phyloP scores from a whole-genome alignment of 2,797 vertebrate genomes.

The Rhinogobio ventralis region DNA sequence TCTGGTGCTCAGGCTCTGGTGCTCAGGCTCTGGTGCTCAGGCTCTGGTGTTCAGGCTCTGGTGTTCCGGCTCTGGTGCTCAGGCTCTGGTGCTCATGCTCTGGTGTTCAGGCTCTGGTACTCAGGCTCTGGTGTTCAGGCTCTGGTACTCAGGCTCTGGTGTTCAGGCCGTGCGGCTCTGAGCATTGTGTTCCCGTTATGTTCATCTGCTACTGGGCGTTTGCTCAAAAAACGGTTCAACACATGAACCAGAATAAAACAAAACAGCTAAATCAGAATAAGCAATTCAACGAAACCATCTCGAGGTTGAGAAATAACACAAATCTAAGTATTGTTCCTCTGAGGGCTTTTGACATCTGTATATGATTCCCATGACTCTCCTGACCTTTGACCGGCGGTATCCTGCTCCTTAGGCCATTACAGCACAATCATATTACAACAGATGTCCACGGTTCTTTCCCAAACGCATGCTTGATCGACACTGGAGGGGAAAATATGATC shows the following conservation, averaged over 20 bases:
- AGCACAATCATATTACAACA: constrained; percentile 12
- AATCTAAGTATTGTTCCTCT: neutral
- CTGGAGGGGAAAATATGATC: constrained; percentile 7
- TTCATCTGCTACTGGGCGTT: neutral
- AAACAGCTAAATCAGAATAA: neutral
- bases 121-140: too few relatives aligned
- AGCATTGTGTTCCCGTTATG: neutral
- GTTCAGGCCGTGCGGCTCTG: too few relatives aligned
- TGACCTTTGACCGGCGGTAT: neutral
- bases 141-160: too few relatives aligned
- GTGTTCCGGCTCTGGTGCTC: too few relatives aligned
- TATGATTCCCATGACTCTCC: constrained; percentile 26
- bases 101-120: too few relatives aligned
- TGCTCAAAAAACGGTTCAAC: neutral
- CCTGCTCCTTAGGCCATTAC: constrained; percentile 12
- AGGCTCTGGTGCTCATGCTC: too few relatives aligned
- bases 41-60: too few relatives aligned
- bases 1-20: too few relatives aligned
- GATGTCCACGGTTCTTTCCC: constrained; percentile 20
- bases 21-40: too few relatives aligned
- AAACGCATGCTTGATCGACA: neutral
- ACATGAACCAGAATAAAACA: neutral
- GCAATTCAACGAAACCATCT: neutral
- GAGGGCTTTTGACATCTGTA: constrained; percentile 12
- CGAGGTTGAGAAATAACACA: neutral